These are phyloP conservation scores for Drosophila santomea DNA, from an alignment of 1,140 invertebrate genomes.

Conservation along the genomic window DNA sequence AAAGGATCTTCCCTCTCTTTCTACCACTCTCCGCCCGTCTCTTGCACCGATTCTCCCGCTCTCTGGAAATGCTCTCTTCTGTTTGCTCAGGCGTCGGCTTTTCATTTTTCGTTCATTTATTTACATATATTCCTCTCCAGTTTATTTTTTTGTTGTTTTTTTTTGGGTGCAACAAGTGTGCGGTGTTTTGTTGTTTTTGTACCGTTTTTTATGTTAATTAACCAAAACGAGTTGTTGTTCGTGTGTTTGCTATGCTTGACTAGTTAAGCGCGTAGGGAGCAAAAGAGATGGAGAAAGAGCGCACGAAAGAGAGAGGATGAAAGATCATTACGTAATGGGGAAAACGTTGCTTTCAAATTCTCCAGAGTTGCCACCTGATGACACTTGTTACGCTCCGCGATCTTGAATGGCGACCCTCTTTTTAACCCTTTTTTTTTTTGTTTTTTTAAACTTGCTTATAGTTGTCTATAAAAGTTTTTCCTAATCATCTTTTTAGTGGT, in stretches of 20 bases:
- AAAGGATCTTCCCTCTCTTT: constrained; percentile 26
- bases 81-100: constrained; percentile 53
- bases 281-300: constrained; percentile 10
- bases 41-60: constrained; percentile 9
- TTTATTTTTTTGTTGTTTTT: constrained; percentile 22
- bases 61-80: constrained; percentile 43
- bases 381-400: constrained; percentile 63
- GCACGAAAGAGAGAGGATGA: constrained; percentile 2
- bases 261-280: constrained; percentile 72
- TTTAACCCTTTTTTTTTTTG: neutral
- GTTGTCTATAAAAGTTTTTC: no score
- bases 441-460: neutral
- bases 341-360: constrained; percentile 65
- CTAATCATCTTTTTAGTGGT: neutral
- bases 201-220: constrained; percentile 77
- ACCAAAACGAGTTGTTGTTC: constrained; percentile 64
- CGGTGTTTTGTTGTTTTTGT: constrained; percentile 44
- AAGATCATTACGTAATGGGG: constrained; percentile 65
- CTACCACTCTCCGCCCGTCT: neutral
- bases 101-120: constrained; percentile 38
- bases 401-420: constrained; percentile 15
- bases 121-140: constrained; percentile 20
- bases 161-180: constrained; percentile 68
- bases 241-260: constrained; percentile 61
- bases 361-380: constrained; percentile 65